Evolutionary conservation across 2,113 vertebrate genomes (phyloP), one percentile per base, ranked within the genome.

Genomic region (Dasypus novemcinctus): DNA sequence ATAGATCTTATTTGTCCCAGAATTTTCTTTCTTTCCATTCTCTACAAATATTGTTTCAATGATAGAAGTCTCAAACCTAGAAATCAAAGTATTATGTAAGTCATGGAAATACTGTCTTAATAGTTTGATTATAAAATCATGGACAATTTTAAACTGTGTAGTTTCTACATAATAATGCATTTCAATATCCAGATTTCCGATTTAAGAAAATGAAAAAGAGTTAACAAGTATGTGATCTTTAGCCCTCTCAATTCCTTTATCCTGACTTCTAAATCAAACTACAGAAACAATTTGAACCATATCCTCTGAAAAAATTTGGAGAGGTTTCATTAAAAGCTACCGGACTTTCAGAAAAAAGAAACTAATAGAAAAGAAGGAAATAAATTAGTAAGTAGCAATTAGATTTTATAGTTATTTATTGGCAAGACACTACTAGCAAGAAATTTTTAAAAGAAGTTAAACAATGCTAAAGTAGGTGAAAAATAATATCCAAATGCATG

Each of bases 101-200:
- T 86, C 25, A 21, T 7, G 87, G 43, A 96, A 84, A 87, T 38
- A 27, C 7, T 82, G 1, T 72, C 41, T 29, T 80, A 87, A 75
- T 91, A 75, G 90, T 81, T 38, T 92, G 13, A 75, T 79, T 94
- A 7, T 54, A 63, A 75, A 54, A 82, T 59, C 17, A 95, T 87
- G 17, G 38, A 0, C 0, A 31, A 18, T 80, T 69, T 95, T 89
- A 95, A 78, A 57, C 7, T 87, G 4, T 12, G 43, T 25, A 79
- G 52, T 80, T 90, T 90, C 54, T 74, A 86, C 1, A 57, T 36
- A 93, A 46, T 68, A 93, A 54, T 69, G 17, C 1, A 63, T 89
- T 41, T 74, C 2, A 92, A 74, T 71, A 29, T 4, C 18, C 18
- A 81, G 13, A 91, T 90, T 95, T 94, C 29, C 29, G 64, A 68